Conservation (phyloP, 2,797 vertebrate species). For the Sebastes baramenuke region DNA sequence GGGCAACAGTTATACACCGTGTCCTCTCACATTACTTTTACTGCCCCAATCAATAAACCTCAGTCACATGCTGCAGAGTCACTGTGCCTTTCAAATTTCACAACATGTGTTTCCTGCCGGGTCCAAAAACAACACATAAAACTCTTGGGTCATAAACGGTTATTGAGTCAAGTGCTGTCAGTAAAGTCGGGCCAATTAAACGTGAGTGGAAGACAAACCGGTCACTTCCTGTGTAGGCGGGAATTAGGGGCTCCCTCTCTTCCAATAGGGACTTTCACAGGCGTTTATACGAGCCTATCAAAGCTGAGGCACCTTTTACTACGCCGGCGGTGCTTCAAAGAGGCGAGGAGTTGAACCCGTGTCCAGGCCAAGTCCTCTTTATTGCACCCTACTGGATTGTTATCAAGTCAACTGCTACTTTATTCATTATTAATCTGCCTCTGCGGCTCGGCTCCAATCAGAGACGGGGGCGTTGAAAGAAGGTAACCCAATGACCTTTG, state of each 20-base stretch:
- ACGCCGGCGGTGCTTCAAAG: constrained; percentile 54
- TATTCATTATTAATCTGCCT: constrained; percentile 73
- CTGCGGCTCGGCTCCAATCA: constrained; percentile 66
- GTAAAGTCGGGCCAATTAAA: constrained; percentile 67
- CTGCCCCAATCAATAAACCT: constrained; percentile 54
- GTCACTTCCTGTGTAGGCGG: constrained; percentile 62
- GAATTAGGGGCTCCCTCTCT: constrained; percentile 21
- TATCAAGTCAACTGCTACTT: constrained; percentile 64
- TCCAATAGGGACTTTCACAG: constrained; percentile 49
- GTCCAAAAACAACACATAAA: constrained; percentile 74
- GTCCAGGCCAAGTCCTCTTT: constrained; percentile 58
- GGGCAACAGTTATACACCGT: background rate
- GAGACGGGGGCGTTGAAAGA: constrained; percentile 50
- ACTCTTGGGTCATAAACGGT: constrained; percentile 58
- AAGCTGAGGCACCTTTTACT: constrained; percentile 62
- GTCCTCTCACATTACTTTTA: constrained; percentile 35
- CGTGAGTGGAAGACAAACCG: constrained; percentile 54
- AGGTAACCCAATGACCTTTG: constrained; percentile 63
- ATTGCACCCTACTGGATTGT: constrained; percentile 66
- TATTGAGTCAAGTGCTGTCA: constrained; percentile 67
- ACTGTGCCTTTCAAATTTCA: constrained; percentile 44
- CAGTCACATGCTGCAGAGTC: constrained; percentile 52
- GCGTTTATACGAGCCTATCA: constrained; percentile 64
- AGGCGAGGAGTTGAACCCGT: constrained; percentile 38
- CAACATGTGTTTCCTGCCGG: constrained; percentile 45